Percentiles rank a stretch among this genome's conserved stretches.
These are phyloP conservation scores for Noctua janthe DNA, from an alignment of 2,888 invertebrate species.

Conservation along the genomic window DNA sequence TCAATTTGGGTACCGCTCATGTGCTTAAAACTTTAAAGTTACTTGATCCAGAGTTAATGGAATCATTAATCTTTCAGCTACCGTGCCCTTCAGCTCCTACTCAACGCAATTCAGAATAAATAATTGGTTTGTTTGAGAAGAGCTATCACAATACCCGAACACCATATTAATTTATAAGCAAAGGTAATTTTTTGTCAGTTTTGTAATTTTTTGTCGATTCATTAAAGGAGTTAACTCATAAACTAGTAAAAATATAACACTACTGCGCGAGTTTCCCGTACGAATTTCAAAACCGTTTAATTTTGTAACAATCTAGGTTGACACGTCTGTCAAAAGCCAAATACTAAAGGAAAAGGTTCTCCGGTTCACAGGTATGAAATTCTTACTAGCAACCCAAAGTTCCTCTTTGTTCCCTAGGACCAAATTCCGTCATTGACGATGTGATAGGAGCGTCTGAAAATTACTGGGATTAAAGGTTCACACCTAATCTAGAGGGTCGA, in stretches of 20 bases:
- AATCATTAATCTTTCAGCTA: conserved; percentile 43
- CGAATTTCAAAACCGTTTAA: background rate
- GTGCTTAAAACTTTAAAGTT: conserved; percentile 53
- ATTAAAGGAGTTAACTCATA: no score
- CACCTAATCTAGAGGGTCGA: conserved; percentile 25
- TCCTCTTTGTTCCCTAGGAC: background rate
- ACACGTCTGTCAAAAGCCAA: background rate
- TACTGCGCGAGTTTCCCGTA: no score
- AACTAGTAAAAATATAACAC: no score
- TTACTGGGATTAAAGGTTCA: conserved; percentile 15
- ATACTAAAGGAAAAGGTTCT: background rate
- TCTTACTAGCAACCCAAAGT: background rate
- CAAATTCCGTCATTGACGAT: conserved; percentile 9
- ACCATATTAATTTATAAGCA: background rate
- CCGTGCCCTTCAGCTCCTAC: background rate
- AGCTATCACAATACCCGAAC: background rate
- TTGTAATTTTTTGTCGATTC: background rate
- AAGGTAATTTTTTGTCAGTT: background rate
- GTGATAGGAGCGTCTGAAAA: conserved; percentile 8
- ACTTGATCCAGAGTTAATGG: conserved; percentile 36
- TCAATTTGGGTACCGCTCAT: conserved; percentile 39
- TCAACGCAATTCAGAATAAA: background rate
- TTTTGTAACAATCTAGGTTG: background rate
- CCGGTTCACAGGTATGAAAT: background rate
- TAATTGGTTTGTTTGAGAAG: conserved; percentile 3